Evolutionary conservation across 2,888 invertebrate species (phyloP).

Genomic region (Biston betularia): DNA sequence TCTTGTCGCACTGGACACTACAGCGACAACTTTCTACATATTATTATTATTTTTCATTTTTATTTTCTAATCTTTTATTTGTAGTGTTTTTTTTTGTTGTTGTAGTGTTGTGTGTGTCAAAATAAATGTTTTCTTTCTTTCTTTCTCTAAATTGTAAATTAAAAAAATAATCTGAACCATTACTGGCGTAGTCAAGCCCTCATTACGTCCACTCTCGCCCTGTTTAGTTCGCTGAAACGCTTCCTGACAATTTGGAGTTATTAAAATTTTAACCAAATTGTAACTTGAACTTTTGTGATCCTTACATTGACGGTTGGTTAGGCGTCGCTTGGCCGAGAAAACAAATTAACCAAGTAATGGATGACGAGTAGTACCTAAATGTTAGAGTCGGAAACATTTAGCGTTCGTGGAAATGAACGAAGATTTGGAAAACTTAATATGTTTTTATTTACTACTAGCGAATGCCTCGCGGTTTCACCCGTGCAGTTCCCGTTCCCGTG

Average conservation of each 20-base stretch:
- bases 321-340: constrained; percentile 12
- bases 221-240: constrained; percentile 22
- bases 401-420: background rate
- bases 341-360: constrained; percentile 20
- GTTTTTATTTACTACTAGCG: background rate
- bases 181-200: constrained; percentile 1
- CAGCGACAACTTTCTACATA: too few species aligned
- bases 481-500: too few species aligned
- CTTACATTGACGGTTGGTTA: constrained; percentile 21
- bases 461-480: too few species aligned
- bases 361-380: constrained; percentile 13
- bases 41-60: too few species aligned
- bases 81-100: too few species aligned
- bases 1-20: too few species aligned
- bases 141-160: background rate
- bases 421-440: background rate
- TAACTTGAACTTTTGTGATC: constrained; percentile 13
- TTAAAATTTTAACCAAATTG: constrained; percentile 34
- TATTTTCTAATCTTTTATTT: too few species aligned
- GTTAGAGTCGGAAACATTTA: background rate
- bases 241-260: constrained; percentile 29
- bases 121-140: too few species aligned
- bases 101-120: too few species aligned
- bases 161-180: background rate
- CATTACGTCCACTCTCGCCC: constrained; percentile 5